Evolutionary conservation across 1,140 invertebrate genomes (phyloP).

Genomic region (Elysia chlorotica): DNA sequence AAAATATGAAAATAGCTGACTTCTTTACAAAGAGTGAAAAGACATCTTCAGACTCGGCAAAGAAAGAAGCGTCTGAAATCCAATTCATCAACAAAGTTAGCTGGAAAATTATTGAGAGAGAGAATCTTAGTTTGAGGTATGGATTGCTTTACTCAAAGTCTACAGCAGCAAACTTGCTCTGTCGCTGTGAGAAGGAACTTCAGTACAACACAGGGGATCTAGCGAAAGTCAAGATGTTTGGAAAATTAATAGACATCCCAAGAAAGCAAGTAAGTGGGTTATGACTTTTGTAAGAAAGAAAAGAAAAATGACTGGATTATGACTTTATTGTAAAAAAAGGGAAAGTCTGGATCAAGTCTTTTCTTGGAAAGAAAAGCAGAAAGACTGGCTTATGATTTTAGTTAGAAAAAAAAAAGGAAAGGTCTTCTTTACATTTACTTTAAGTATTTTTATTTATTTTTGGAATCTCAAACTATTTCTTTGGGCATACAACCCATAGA

Average conservation of each 20-base stretch:
- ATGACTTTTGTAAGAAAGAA: neutral
- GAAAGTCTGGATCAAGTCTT: neutral
- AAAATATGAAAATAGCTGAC: too few relatives aligned
- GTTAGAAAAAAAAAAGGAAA: neutral
- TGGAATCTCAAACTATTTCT: too few relatives aligned
- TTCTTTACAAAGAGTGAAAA: too few relatives aligned
- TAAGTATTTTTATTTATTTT: neutral
- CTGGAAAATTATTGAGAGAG: conserved; percentile 28
- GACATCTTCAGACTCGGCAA: too few relatives aligned
- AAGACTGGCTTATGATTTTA: neutral
- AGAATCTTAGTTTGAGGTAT: conserved; percentile 48
- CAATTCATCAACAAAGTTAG: too few relatives aligned
- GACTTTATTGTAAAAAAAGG: neutral
- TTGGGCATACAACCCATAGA: too few relatives aligned
- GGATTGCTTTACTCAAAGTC: conserved; percentile 32
- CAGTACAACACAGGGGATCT: conserved; percentile 61
- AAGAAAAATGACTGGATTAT: neutral
- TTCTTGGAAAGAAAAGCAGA: neutral
- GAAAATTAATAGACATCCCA: conserved; percentile 72
- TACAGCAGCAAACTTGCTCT: conserved; percentile 43
- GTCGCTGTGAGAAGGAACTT: conserved; percentile 41
- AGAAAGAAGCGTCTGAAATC: too few relatives aligned
- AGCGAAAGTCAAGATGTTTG: conserved; percentile 70
- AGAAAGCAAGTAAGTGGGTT: conserved; percentile 67
- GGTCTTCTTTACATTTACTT: neutral